A percentile compares a stretch with the other conserved stretches of the same genome.
phyloP scores from a whole-genome alignment of 2,797 vertebrate species.

The Crocodylus rhombifer region DNA sequence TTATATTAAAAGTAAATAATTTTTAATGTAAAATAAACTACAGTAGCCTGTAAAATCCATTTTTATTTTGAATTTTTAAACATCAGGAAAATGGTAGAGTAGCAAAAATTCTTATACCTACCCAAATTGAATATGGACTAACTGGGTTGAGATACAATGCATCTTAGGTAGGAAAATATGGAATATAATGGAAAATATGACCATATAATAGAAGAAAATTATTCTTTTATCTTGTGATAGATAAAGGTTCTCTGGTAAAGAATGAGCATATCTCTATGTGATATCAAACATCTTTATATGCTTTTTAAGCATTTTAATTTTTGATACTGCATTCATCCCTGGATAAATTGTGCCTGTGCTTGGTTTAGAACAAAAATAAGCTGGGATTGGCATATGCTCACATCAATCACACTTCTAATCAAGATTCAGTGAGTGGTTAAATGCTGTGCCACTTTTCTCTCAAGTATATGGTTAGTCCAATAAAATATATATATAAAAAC shows the following conservation, averaged over 20 bases:
- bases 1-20: conserved; percentile 25
- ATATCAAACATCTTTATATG: neutral
- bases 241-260: neutral
- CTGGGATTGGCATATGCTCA: too few species aligned
- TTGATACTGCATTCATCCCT: too few species aligned
- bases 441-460: too few species aligned
- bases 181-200: neutral
- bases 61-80: conserved; percentile 23
- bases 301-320: neutral
- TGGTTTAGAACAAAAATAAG: too few species aligned
- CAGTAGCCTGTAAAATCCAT: neutral
- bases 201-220: neutral
- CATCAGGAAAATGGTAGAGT: neutral
- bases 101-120: neutral
- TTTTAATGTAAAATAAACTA: neutral
- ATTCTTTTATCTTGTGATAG: neutral
- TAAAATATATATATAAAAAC: too few species aligned
- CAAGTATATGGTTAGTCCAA: too few species aligned
- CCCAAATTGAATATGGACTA: neutral
- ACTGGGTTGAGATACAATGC: neutral
- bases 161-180: neutral
- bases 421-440: too few species aligned
- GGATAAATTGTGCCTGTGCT: too few species aligned
- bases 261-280: neutral
- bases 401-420: too few species aligned